phyloP scores from a whole-genome alignment of 2,113 vertebrate species.

The Ptilorrhoa leucosticta region DNA sequence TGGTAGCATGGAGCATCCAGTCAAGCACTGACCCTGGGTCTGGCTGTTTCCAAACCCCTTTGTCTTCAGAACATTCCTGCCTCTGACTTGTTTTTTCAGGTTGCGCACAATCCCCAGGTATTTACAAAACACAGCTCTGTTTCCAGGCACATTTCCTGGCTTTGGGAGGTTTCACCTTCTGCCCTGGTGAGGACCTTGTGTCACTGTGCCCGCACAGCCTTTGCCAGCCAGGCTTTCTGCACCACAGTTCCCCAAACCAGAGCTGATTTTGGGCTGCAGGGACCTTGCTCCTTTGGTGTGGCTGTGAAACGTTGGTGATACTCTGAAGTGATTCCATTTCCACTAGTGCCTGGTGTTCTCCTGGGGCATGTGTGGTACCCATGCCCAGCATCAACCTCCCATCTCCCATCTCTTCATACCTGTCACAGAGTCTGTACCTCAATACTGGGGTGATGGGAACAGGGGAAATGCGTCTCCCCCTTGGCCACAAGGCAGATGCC shows the following conservation, averaged over 20 bases:
- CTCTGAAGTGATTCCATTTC: neutral
- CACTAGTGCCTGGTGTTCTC: neutral
- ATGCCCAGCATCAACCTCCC: neutral
- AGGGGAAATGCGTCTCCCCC: neutral
- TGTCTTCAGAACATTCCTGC: neutral
- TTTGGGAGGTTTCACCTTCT: neutral
- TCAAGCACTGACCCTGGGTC: neutral
- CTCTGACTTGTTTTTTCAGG: neutral
- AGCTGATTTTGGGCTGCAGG: neutral
- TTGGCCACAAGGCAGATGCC: neutral
- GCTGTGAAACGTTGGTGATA: accelerated
- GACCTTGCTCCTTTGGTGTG: neutral
- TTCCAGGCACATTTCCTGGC: neutral
- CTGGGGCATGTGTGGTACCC: accelerated
- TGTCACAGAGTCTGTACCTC: neutral
- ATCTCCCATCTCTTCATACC: neutral
- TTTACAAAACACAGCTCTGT: neutral
- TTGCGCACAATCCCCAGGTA: neutral
- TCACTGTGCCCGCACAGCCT: neutral
- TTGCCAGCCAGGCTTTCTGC: neutral
- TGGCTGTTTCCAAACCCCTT: neutral
- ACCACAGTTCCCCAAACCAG: accelerated
- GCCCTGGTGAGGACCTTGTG: neutral
- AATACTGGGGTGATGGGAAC: neutral
- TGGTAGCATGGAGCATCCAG: neutral